These are phyloP conservation scores for Zenarchopterus dispar DNA, from an alignment of 2,797 vertebrate genomes.

Conservation along the genomic window DNA sequence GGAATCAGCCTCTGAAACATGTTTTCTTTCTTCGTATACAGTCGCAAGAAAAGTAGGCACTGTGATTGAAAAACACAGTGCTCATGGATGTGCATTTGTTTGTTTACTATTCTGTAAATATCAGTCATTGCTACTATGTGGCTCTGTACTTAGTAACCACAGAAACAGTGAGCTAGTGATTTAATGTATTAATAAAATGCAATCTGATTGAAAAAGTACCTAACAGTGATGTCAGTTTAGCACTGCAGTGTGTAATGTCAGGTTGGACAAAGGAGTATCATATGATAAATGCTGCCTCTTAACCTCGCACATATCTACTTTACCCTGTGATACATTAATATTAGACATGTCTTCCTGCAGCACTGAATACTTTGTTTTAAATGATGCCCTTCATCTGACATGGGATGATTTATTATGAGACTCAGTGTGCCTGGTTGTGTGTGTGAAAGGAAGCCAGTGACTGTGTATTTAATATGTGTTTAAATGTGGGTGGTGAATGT, in stretches of 20 bases:
- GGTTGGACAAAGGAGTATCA: neutral
- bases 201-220: slow-evolving; percentile 5
- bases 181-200: neutral
- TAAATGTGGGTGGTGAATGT: slow-evolving; percentile 36
- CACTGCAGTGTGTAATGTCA: neutral
- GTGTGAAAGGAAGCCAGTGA: slow-evolving; percentile 2
- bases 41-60: too few relatives aligned
- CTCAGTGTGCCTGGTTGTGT: neutral
- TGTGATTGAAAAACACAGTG: too few relatives aligned
- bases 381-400: slow-evolving; percentile 30
- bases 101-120: too few relatives aligned
- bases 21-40: too few relatives aligned
- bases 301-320: slow-evolving; percentile 18
- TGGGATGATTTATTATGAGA: slow-evolving; percentile 19
- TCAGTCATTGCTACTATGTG: too few relatives aligned
- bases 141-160: neutral
- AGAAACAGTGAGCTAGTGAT: neutral
- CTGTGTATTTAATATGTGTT: slow-evolving; percentile 16
- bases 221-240: neutral
- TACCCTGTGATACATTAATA: slow-evolving; percentile 7
- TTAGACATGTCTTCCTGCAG: slow-evolving; percentile 13
- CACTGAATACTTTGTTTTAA: slow-evolving; percentile 10
- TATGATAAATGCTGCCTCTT: slow-evolving; percentile 18
- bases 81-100: too few relatives aligned
- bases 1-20: too few relatives aligned